Percentiles rank a stretch among this genome's conserved stretches.
These are phyloP conservation scores for Poecilia gillii DNA, from an alignment of 2,797 vertebrate genomes.

Conservation along the genomic window DNA sequence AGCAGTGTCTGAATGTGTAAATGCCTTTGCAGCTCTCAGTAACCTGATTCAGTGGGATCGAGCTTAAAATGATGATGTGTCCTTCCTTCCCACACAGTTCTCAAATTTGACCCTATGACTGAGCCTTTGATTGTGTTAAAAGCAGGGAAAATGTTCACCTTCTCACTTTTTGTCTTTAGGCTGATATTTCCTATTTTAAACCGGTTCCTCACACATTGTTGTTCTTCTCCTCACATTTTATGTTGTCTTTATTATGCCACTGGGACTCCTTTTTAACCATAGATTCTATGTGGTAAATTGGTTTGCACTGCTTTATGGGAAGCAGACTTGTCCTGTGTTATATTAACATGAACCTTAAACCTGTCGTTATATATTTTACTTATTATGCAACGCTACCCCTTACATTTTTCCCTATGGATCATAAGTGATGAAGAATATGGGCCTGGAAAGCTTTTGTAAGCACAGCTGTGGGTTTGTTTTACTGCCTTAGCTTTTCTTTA, in stretches of 20 bases:
- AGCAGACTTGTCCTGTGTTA: slow-evolving; percentile 60
- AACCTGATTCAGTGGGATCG: slow-evolving; percentile 49
- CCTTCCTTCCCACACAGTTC: slow-evolving; percentile 47
- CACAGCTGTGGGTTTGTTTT: slow-evolving; percentile 57
- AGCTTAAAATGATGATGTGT: slow-evolving; percentile 49
- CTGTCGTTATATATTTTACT: slow-evolving; percentile 59
- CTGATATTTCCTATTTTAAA: slow-evolving; percentile 40
- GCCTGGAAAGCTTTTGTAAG: slow-evolving; percentile 30
- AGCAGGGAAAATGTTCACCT: slow-evolving; percentile 16
- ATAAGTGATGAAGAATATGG: slow-evolving; percentile 52
- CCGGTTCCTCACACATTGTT: slow-evolving; percentile 21
- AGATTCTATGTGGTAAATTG: slow-evolving; percentile 11
- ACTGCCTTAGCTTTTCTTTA: slow-evolving; percentile 43
- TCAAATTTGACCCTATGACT: slow-evolving; percentile 49
- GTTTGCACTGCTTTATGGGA: slow-evolving; percentile 42
- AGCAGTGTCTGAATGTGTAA: slow-evolving; percentile 45
- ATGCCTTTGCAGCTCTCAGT: slow-evolving; percentile 48
- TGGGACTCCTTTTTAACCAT: slow-evolving; percentile 37
- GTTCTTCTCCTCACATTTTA: slow-evolving; percentile 6
- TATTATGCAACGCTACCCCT: slow-evolving; percentile 55
- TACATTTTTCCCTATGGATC: slow-evolving; percentile 25
- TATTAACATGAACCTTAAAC: slow-evolving; percentile 67
- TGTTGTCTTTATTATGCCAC: slow-evolving; percentile 28
- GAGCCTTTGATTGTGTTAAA: slow-evolving; percentile 47
- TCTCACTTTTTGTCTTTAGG: background rate